These are phyloP conservation scores for Trachemys scripta DNA, from an alignment of 2,113 vertebrate genomes.

Conservation along the genomic window DNA sequence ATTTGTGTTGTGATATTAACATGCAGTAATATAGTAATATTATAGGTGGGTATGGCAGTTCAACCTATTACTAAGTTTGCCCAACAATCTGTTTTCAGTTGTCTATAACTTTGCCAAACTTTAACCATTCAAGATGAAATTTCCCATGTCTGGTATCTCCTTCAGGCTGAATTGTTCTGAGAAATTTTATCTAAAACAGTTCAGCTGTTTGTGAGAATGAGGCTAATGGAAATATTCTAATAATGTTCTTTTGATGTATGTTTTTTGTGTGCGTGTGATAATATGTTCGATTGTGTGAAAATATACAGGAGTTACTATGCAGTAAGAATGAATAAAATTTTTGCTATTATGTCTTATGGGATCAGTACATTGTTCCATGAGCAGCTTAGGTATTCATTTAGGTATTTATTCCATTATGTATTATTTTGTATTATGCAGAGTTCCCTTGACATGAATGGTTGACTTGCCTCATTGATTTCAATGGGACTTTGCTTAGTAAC, in stretches of 20 bases:
- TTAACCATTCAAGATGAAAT: not conserved
- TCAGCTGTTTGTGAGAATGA: not conserved
- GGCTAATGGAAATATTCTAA: not conserved
- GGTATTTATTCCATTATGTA: not conserved
- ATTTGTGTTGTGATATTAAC: not conserved
- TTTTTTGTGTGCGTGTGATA: not conserved
- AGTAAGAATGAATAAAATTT: not conserved
- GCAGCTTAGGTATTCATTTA: not conserved
- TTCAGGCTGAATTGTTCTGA: not conserved
- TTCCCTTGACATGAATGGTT: not conserved
- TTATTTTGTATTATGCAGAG: conserved; percentile 3
- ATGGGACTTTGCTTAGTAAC: not conserved
- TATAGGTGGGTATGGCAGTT: fast-evolving
- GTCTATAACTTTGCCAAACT: not conserved
- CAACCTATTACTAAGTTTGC: not conserved
- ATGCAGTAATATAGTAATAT: not conserved
- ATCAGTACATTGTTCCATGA: not conserved
- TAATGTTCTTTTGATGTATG: not conserved
- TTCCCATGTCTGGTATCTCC: not conserved
- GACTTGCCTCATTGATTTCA: conserved; percentile 4
- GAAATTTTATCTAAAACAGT: not conserved
- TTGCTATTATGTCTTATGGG: not conserved
- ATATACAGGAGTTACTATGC: not conserved
- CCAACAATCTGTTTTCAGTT: not conserved
- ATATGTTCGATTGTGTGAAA: not conserved